Conservation (phyloP, 30 jellyfish, hydroid and myxozoan genomes). For the Hydra vulgaris region DNA sequence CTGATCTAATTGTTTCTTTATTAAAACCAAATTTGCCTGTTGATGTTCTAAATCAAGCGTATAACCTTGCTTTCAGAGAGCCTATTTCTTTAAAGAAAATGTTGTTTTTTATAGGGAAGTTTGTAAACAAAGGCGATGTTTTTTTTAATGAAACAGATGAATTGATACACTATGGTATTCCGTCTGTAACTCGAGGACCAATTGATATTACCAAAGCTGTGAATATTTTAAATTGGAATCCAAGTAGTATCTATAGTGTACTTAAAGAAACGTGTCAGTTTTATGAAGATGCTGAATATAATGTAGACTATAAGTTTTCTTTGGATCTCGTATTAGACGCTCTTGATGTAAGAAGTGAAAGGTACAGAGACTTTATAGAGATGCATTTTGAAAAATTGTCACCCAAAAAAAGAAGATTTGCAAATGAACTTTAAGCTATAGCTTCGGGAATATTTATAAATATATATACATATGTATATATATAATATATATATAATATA, state of each 20-base stretch:
- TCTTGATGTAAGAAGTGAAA: slow-evolving; percentile 3
- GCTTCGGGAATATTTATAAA: neutral
- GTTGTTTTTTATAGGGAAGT: slow-evolving; percentile 3
- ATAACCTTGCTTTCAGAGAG: slow-evolving; percentile 23
- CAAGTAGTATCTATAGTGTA: slow-evolving; percentile 21
- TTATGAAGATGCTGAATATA: slow-evolving; percentile 32
- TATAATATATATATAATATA: neutral
- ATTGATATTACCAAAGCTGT: slow-evolving; percentile 26
- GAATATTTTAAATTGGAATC: slow-evolving; percentile 25
- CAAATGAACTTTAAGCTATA: slow-evolving; percentile 4
- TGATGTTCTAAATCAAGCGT: slow-evolving; percentile 14
- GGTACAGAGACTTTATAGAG: slow-evolving; percentile 7
- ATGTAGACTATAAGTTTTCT: slow-evolving; percentile 11
- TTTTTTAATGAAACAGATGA: slow-evolving; percentile 2
- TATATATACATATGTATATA: neutral
- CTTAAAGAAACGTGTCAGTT: slow-evolving; percentile 17
- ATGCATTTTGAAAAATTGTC: slow-evolving; percentile 1
- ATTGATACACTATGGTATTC: slow-evolving; percentile 14
- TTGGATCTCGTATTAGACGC: slow-evolving; percentile 19
- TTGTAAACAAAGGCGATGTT: slow-evolving; percentile 1
- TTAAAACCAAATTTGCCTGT: neutral
- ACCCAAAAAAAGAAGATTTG: neutral
- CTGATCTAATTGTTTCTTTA: neutral
- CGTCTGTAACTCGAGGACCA: slow-evolving; percentile 32
- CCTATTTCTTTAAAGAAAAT: slow-evolving; percentile 14